Conservation (phyloP, 2,113 vertebrate species). For the rat (Rattus norvegicus) region DNA sequence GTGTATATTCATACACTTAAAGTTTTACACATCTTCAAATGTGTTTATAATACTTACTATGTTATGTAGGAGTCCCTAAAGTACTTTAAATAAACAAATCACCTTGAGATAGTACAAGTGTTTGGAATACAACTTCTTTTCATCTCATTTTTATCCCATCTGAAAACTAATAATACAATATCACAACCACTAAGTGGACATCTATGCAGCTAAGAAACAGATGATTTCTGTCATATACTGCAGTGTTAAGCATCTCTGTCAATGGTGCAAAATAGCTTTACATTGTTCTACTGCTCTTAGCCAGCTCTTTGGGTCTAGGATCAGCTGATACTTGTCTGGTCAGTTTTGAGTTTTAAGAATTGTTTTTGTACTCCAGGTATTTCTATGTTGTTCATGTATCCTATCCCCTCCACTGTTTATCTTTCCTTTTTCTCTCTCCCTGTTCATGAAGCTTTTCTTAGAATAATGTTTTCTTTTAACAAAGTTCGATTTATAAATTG, state of each 20-base stretch:
- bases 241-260: neutral
- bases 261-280: neutral
- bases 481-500: neutral
- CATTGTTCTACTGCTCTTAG: neutral
- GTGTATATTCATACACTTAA: neutral
- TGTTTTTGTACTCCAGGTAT: neutral
- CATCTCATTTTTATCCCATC: neutral
- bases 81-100: neutral
- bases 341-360: neutral
- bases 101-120: neutral
- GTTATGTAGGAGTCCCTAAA: neutral
- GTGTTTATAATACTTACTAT: neutral
- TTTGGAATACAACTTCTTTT: too few relatives aligned
- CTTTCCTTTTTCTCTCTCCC: neutral
- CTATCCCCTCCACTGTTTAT: neutral
- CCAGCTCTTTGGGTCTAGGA: neutral
- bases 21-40: neutral
- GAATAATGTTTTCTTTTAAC: neutral
- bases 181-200: neutral
- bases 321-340: neutral
- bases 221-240: neutral
- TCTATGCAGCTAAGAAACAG: neutral
- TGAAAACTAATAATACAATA: neutral
- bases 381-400: neutral
- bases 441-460: neutral